These are phyloP conservation scores for Drosophila rufa DNA, from an alignment of 1,140 invertebrate species.

Conservation along the genomic window DNA sequence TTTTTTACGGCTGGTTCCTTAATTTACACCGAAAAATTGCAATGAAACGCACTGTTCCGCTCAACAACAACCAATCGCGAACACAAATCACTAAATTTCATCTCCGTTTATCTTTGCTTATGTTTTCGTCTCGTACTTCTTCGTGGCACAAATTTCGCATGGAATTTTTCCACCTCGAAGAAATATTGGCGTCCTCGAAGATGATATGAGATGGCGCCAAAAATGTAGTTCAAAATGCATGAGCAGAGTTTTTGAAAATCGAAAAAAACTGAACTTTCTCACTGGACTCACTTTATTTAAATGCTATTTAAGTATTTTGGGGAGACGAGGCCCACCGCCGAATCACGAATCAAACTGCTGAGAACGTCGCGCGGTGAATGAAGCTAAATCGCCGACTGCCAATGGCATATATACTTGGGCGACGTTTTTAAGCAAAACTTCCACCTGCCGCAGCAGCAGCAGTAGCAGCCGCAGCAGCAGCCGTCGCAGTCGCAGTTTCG, in stretches of 20 bases:
- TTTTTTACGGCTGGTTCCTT: background rate
- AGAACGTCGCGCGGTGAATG: conserved; percentile 79
- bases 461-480: conserved; percentile 21
- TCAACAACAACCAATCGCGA: conserved; percentile 16
- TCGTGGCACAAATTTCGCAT: conserved; percentile 58
- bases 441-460: conserved; percentile 38
- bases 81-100: conserved; percentile 37
- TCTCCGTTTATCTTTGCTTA: conserved; percentile 25
- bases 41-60: conserved; percentile 11
- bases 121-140: conserved; percentile 38
- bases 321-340: conserved; percentile 7
- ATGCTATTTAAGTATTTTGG: background rate
- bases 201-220: conserved; percentile 2
- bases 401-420: conserved; percentile 74
- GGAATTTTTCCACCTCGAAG: conserved; percentile 55
- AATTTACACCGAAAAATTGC: background rate
- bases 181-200: background rate
- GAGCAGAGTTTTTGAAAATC: conserved; percentile 2
- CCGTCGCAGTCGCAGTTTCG: conserved; percentile 6
- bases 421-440: conserved; percentile 63
- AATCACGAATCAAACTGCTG: conserved; percentile 45
- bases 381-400: conserved; percentile 73
- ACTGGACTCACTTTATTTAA: conserved; percentile 34
- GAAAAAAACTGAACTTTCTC: conserved; percentile 29
- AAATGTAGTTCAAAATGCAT: background rate